These are phyloP conservation scores for Carassius gibelio DNA, from an alignment of 2,113 vertebrate genomes.

Conservation along the genomic window DNA sequence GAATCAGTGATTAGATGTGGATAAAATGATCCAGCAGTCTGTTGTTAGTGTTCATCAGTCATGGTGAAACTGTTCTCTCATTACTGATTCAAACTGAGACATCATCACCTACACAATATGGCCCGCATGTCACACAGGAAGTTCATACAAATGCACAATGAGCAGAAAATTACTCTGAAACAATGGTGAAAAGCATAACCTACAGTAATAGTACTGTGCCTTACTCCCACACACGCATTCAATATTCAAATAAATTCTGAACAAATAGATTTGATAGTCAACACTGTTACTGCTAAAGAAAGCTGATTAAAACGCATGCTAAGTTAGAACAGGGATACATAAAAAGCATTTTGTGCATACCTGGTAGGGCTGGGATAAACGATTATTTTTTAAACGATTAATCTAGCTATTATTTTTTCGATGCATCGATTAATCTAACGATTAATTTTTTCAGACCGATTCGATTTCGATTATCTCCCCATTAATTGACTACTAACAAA, in stretches of 20 bases:
- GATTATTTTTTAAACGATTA: no score
- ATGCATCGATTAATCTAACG: no score
- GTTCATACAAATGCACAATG: conserved; percentile 28
- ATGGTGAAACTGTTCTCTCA: conserved; percentile 8
- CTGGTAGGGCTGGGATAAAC: no score
- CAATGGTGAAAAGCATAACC: conserved; percentile 19
- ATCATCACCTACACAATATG: conserved; percentile 33
- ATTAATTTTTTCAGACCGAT: no score
- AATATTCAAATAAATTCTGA: conserved; percentile 30
- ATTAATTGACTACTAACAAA: no score
- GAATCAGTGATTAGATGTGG: not conserved
- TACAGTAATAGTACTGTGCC: conserved; percentile 50
- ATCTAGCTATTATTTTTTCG: no score
- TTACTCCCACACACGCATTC: conserved; percentile 7
- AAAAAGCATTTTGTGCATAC: not conserved
- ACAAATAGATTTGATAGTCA: conserved; percentile 21
- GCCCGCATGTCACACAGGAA: conserved; percentile 11
- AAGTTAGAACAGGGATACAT: not conserved
- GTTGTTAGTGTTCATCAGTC: conserved; percentile 15
- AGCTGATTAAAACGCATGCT: not conserved
- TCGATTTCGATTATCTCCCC: no score
- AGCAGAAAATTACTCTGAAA: conserved; percentile 33
- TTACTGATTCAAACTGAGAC: conserved; percentile 21
- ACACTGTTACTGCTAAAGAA: not conserved
- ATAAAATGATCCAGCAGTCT: conserved; percentile 21